Evolutionary conservation across 2,113 vertebrate genomes (phyloP).

Genomic region (Miniopterus natalensis): DNA sequence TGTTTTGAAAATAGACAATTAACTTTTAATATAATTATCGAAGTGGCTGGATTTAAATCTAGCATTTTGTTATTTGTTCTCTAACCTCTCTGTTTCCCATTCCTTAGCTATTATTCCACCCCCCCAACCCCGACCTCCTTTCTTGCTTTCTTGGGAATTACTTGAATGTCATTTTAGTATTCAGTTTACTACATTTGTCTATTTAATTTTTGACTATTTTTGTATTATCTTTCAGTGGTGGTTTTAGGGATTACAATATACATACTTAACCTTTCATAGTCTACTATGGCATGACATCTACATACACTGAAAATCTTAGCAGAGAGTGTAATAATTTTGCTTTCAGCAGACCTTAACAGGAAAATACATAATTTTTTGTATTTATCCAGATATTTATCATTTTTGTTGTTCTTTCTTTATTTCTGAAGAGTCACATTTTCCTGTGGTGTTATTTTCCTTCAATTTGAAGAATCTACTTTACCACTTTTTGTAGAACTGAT

Average conservation of each 20-base stretch:
- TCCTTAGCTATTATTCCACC: background rate
- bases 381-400: background rate
- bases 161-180: background rate
- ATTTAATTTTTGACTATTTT: conserved; percentile 6
- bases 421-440: background rate
- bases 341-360: background rate
- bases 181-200: background rate
- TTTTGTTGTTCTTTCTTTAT: background rate
- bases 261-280: background rate
- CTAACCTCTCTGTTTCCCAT: background rate
- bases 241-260: background rate
- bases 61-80: background rate
- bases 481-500: background rate
- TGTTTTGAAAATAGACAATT: background rate
- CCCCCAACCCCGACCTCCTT: background rate
- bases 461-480: background rate
- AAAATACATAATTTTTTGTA: background rate
- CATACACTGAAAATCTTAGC: background rate
- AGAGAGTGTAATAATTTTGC: conserved; percentile 20
- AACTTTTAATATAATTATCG: background rate
- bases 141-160: background rate
- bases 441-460: background rate
- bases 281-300: background rate
- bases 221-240: background rate
- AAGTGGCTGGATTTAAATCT: conserved; percentile 7